Evolutionary conservation across 2,888 invertebrate genomes (phyloP), one percentile per base, ranked within the genome.

Genomic region (Sminthurinus aureus): DNA sequence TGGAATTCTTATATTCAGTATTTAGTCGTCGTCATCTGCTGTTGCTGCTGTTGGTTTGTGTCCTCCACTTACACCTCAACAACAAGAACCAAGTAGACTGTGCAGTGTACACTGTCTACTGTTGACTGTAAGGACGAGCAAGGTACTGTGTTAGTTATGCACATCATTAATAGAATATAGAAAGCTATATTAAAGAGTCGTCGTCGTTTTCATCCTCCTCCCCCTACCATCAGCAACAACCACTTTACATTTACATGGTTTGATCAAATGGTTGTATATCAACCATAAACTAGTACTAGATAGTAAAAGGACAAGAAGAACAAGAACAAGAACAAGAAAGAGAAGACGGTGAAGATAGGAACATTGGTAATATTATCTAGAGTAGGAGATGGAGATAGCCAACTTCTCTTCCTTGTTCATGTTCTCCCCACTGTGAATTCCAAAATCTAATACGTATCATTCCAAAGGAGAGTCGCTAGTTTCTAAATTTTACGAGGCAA

Each of bases 91-190:
- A 4, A 38, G 38, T 6, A 38, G 38, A 38, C 38, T 38, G 38
- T 38, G 6, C n/a, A n/a, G n/a, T n/a, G n/a, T n/a, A n/a, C n/a
- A n/a, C n/a, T n/a, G n/a, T n/a, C n/a, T n/a, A n/a, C n/a, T 13
- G 52, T 11, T 52, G 9, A 52, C 52, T 52, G 13, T 13, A 52
- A 52, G 52, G 18, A 58, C 0, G 15, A 58, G 58, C 9, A 58
- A 64, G 64, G 13, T 64, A 67, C 18, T n/a, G 24, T 26, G 20
- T 13, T 71, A 71, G 71, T 71, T 71, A 71, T 71, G 71, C 71
- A 71, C 71, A 24, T 71, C 26, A 71, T 71, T 71, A 71, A 71
- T 22, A 71, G 71, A 71, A 71, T 71, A 71, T 71, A 71, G 22
- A 71, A 71, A 24, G 71, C 24, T 24, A 26, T 71, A 71, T 71